Evolutionary conservation across 53 echinoderm and acorn worm species (phyloP).

Genomic region (Holothuria scabra): DNA sequence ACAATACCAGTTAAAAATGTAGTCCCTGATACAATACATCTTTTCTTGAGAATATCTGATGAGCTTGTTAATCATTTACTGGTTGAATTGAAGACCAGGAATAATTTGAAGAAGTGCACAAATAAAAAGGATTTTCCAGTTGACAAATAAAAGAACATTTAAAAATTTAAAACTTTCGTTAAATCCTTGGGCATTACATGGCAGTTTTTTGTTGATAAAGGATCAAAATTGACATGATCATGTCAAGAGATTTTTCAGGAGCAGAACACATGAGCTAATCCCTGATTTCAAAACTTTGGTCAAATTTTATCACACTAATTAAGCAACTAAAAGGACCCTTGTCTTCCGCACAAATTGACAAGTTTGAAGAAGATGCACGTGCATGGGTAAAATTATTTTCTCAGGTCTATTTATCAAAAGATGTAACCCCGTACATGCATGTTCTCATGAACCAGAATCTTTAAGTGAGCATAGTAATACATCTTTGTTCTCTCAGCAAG

Average conservation of each 20-base stretch:
- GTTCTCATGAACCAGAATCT: constrained; percentile 1
- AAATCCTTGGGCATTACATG: background rate
- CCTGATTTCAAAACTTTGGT: background rate
- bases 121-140: background rate
- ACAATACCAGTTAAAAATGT: too few species aligned
- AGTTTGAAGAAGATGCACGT: background rate
- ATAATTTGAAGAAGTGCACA: background rate
- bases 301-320: background rate
- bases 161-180: background rate
- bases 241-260: background rate
- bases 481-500: constrained; percentile 4
- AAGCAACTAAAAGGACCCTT: background rate
- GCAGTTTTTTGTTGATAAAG: constrained; percentile 8
- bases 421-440: constrained; percentile 10
- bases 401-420: background rate
- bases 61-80: too few species aligned
- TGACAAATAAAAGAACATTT: background rate
- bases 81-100: background rate
- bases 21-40: too few species aligned
- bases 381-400: background rate
- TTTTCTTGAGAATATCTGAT: too few species aligned
- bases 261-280: background rate
- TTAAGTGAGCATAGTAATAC: background rate
- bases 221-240: background rate
- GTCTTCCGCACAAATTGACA: background rate